Percentiles rank a stretch among this genome's conserved stretches.
phyloP scores from a whole-genome alignment of 2,113 vertebrate genomes.

The Strix uralensis region DNA sequence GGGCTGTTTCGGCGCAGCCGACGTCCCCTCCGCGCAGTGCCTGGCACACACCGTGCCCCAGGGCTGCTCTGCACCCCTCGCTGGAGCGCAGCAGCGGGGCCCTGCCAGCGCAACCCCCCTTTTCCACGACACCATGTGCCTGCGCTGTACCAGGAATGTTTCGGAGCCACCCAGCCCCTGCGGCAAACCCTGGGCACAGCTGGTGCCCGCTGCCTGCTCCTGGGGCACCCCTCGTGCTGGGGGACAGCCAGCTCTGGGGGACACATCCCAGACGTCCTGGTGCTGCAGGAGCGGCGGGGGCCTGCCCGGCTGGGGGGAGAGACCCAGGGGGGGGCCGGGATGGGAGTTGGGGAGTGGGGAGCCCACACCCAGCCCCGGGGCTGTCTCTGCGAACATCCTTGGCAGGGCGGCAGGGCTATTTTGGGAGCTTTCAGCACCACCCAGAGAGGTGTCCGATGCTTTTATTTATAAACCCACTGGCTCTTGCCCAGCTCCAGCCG shows the following conservation, averaged over 20 bases:
- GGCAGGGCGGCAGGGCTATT: neutral
- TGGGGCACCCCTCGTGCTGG: accelerated
- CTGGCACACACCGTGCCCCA: neutral
- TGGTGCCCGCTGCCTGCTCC: neutral
- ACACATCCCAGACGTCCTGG: accelerated
- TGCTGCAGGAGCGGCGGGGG: neutral
- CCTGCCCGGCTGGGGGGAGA: neutral
- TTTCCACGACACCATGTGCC: accelerated
- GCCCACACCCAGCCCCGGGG: neutral
- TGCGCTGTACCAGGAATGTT: neutral
- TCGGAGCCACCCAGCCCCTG: neutral
- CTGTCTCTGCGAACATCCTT: neutral
- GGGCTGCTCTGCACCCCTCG: neutral
- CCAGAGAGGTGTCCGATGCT: constrained; percentile 25
- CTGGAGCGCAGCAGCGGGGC: neutral
- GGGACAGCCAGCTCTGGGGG: neutral
- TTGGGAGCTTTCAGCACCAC: constrained; percentile 33
- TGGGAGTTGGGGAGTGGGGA: accelerated
- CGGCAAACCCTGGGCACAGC: accelerated
- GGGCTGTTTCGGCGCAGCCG: accelerated
- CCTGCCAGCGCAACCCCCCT: neutral
- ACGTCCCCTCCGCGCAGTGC: neutral
- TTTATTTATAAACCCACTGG: constrained; percentile 37
- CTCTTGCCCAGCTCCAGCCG: neutral
- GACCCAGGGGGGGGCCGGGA: accelerated